Evolutionary conservation across 2,797 vertebrate genomes (phyloP).

Genomic region (Neoniphon sammara): DNA sequence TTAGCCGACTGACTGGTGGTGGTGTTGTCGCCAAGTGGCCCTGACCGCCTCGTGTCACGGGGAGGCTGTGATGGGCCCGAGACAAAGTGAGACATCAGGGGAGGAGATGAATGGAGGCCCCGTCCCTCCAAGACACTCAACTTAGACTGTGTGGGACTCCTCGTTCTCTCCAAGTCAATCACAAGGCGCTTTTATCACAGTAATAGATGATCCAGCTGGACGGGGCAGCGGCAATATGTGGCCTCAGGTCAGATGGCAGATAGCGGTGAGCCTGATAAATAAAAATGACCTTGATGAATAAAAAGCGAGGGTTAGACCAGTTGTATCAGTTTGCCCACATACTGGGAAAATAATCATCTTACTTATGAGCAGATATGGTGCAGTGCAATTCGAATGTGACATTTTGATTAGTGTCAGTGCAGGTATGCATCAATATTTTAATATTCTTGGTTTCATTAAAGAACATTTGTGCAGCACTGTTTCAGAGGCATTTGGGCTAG

Average conservation of each 20-base stretch:
- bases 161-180: constrained; percentile 58
- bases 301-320: neutral
- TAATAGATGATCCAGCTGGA: constrained; percentile 49
- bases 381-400: neutral
- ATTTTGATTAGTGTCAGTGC: too few species aligned
- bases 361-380: neutral
- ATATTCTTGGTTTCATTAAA: too few species aligned
- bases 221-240: constrained; percentile 5
- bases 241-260: constrained; percentile 23
- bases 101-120: constrained; percentile 36
- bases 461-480: too few species aligned
- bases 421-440: too few species aligned
- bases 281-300: constrained; percentile 18
- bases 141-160: constrained; percentile 40
- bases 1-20: neutral
- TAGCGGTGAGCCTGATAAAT: constrained; percentile 11
- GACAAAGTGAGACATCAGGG: too few species aligned
- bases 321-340: neutral
- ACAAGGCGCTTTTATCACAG: constrained; percentile 31
- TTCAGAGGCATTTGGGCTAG: too few species aligned
- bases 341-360: neutral
- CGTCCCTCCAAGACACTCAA: constrained; percentile 34
- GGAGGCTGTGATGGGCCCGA: constrained; percentile 16
- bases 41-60: constrained; percentile 5
- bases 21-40: neutral